These are phyloP conservation scores for Ochotona curzoniae DNA, from an alignment of 2,113 vertebrate genomes.

Conservation along the genomic window DNA sequence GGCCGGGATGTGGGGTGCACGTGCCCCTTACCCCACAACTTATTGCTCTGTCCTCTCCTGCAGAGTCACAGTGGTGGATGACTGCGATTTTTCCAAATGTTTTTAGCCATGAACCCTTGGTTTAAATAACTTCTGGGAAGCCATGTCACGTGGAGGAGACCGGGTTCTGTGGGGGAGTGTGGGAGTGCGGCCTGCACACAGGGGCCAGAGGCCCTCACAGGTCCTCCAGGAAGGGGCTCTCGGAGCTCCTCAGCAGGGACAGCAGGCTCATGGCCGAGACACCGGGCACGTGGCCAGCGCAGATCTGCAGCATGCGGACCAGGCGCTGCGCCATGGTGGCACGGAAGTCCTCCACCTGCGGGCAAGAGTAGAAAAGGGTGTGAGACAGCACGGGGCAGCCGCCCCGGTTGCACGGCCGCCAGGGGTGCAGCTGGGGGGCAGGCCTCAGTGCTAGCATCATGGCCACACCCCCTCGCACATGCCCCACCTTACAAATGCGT, in stretches of 20 bases:
- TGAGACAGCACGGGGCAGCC: neutral
- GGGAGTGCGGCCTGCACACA: neutral
- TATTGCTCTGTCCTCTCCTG: neutral
- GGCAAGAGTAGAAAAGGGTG: constrained; percentile 31
- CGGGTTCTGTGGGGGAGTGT: neutral
- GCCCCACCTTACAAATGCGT: neutral
- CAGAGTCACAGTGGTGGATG: neutral
- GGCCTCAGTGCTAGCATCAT: too few species aligned
- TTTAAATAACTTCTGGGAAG: neutral
- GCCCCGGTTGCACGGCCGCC: neutral
- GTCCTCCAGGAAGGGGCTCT: constrained; percentile 50
- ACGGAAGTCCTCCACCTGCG: constrained; percentile 80
- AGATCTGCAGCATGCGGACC: constrained; percentile 84
- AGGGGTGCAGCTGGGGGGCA: neutral
- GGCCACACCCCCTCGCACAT: neutral
- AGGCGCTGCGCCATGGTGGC: constrained; percentile 83
- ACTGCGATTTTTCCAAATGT: neutral
- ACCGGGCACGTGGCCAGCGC: constrained; percentile 82
- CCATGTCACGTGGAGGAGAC: neutral
- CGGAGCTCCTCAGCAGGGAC: constrained; percentile 75
- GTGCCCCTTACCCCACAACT: accelerated
- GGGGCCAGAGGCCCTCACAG: neutral
- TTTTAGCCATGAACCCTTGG: neutral
- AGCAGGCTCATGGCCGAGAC: constrained; percentile 85
- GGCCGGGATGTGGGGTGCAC: neutral